These are phyloP conservation scores for Capricornis sumatraensis DNA, from an alignment of 2,113 vertebrate genomes.

Conservation along the genomic window DNA sequence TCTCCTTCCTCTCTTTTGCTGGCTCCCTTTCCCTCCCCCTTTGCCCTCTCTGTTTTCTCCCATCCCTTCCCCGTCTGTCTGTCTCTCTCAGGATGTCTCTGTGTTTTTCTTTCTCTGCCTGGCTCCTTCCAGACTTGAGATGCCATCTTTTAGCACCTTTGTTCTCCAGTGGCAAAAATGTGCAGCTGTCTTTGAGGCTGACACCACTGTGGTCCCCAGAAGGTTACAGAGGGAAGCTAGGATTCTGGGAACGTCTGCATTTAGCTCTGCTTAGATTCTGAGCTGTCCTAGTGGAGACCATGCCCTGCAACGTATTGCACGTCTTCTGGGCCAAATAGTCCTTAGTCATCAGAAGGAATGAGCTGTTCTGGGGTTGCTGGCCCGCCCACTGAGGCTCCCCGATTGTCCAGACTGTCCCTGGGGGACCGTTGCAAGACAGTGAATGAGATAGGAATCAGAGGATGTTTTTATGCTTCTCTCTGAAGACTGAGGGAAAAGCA, in stretches of 20 bases:
- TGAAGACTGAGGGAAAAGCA: neutral
- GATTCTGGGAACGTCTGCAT: conserved; percentile 5
- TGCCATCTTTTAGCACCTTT: neutral
- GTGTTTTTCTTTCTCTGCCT: neutral
- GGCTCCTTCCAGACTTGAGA: neutral
- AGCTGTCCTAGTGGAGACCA: neutral
- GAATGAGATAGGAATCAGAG: neutral
- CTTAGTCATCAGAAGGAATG: conserved; percentile 22
- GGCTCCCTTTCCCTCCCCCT: neutral
- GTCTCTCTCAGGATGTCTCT: neutral
- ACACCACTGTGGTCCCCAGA: neutral
- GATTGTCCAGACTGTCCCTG: neutral
- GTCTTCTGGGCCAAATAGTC: conserved; percentile 7
- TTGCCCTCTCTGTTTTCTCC: neutral
- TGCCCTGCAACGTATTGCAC: neutral
- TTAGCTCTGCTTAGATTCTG: conserved; percentile 35
- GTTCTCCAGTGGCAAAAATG: neutral
- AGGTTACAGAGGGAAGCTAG: neutral
- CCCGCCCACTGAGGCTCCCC: neutral
- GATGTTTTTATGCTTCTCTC: neutral
- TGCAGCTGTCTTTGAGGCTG: neutral
- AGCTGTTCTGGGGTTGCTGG: neutral
- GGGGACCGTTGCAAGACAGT: neutral
- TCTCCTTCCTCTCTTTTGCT: neutral
- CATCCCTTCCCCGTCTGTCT: neutral